Percentiles rank a stretch among this genome's conserved stretches.
These are phyloP conservation scores for Artemia franciscana DNA, from an alignment of 1,140 invertebrate species.

Conservation along the genomic window DNA sequence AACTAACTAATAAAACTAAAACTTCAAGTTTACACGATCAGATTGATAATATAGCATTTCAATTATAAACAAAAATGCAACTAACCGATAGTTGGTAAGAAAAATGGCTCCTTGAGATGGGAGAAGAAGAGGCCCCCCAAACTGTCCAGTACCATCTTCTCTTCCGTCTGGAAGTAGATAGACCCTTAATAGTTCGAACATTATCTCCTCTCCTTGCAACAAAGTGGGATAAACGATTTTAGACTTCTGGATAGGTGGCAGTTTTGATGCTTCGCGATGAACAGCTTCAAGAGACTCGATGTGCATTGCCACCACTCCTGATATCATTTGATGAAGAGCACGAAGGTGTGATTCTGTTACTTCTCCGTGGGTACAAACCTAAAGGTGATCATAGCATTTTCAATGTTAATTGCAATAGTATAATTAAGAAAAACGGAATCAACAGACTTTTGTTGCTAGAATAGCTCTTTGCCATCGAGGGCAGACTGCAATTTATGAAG, in stretches of 20 bases:
- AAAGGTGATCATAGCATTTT: too few relatives aligned
- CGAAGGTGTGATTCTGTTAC: conserved; percentile 72
- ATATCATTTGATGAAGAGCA: conserved; percentile 83
- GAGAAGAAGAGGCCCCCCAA: conserved; percentile 51
- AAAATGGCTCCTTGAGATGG: conserved; percentile 93
- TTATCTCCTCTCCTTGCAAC: conserved; percentile 60
- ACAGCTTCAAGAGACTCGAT: conserved; percentile 82
- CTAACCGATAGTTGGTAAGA: conserved; percentile 69
- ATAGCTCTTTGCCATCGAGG: too few relatives aligned
- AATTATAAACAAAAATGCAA: too few relatives aligned
- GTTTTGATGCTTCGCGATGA: conserved; percentile 52
- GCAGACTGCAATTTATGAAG: too few relatives aligned
- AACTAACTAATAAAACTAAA: too few relatives aligned
- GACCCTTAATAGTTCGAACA: conserved; percentile 64
- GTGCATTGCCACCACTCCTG: conserved; percentile 66
- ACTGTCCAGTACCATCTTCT: conserved; percentile 46
- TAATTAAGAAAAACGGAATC: too few relatives aligned
- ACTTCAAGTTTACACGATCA: too few relatives aligned
- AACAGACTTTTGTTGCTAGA: too few relatives aligned
- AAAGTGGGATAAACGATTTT: conserved; percentile 77
- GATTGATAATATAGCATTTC: too few relatives aligned
- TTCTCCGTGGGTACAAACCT: conserved; percentile 69
- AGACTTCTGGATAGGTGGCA: conserved; percentile 89
- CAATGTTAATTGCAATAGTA: too few relatives aligned
- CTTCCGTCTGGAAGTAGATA: conserved; percentile 76